Base-by-base conservation (phyloP, 2,797 vertebrate genomes). In the Neosilurus mollespiculum region DNA sequence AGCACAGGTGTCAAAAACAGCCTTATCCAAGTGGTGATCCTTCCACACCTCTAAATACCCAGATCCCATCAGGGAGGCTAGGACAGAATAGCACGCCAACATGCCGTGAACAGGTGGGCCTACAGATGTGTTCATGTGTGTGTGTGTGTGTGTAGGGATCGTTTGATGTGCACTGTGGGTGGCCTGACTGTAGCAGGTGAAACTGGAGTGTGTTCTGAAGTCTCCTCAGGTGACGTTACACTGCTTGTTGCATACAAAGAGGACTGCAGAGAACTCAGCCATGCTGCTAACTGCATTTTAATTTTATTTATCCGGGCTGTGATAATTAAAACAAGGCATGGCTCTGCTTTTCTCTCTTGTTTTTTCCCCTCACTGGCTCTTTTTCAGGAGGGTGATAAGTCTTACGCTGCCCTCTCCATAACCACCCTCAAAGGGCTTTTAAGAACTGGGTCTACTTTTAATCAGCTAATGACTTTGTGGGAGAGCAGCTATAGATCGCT, bases 101-200 rank as follows among this genome's bases (percentile, higher is more conserved):
- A 61, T 24, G 53, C 79, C 10, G 6, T 11, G 43, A 83, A 80
- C 84, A 87, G 80, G 71, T 83, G 77, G 80, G 70, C 49, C 59
- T 78, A 75, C 56, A 81, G 56, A 54, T 24, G 16, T 24, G 58
- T 30, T 51, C 62, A 66, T 76, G 85, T 80, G 87, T 78, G 65
- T 87, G 89, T 87, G 84, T 76, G 89, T 87, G 82, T 88, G 90
- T 91, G 90, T 91, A 86, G 84, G 90, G 91, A 91, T 87, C 78
- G 86, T 93, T 91, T 93, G 90, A 93, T 92, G 91, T 92, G 89
- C 15, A 79, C 88, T 88, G 91, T 88, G 83, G 91, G 92, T 81
- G 85, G 87, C 88, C 87, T 81, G 81, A 82, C 6, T 84, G 89
- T 89, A 89, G 90, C 93, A 93, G 93, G 93, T 93, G 92, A 91